Conservation (phyloP, 2,888 invertebrate species). For the Mythimna ferrago region DNA sequence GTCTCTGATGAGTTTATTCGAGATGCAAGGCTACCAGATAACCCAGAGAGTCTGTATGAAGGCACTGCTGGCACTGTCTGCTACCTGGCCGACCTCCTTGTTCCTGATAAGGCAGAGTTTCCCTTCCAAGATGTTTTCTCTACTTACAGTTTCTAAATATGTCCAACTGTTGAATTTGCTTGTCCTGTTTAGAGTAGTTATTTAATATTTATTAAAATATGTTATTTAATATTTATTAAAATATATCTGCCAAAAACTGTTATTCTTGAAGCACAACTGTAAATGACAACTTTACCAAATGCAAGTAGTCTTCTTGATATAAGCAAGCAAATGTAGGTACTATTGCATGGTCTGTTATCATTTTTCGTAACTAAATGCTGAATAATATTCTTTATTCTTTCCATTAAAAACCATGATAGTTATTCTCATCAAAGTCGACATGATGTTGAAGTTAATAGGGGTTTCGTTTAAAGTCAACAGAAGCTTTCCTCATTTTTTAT, state of each 20-base stretch:
- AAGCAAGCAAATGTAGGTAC: conserved; percentile 5
- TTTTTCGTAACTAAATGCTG: conserved; percentile 26
- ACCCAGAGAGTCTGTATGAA: conserved; percentile 96
- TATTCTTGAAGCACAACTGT: conserved; percentile 20
- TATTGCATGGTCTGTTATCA: conserved; percentile 41
- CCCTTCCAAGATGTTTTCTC: conserved; percentile 95
- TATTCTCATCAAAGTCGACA: conserved; percentile 18
- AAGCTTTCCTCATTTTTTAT: conserved; percentile 52
- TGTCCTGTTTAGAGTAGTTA: conserved; percentile 44
- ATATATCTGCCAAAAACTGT: conserved; percentile 15
- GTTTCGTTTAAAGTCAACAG: conserved; percentile 31
- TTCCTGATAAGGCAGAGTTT: conserved; percentile 94
- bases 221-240: conserved; percentile 65
- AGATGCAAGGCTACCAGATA: conserved; percentile 94
- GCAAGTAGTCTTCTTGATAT: not conserved
- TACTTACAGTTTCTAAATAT: conserved; percentile 62
- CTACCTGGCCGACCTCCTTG: conserved; percentile 94
- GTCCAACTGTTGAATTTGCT: conserved; percentile 34
- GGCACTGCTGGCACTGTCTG: conserved; percentile 97
- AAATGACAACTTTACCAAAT: conserved; percentile 1
- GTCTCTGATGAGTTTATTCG: conserved; percentile 92
- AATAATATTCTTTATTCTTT: not conserved
- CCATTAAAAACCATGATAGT: conserved; percentile 14
- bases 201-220: conserved; percentile 64
- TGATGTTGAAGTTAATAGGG: conserved; percentile 47